Evolutionary conservation across 2,888 invertebrate species (phyloP).

Genomic region (Drosophila picticornis): DNA sequence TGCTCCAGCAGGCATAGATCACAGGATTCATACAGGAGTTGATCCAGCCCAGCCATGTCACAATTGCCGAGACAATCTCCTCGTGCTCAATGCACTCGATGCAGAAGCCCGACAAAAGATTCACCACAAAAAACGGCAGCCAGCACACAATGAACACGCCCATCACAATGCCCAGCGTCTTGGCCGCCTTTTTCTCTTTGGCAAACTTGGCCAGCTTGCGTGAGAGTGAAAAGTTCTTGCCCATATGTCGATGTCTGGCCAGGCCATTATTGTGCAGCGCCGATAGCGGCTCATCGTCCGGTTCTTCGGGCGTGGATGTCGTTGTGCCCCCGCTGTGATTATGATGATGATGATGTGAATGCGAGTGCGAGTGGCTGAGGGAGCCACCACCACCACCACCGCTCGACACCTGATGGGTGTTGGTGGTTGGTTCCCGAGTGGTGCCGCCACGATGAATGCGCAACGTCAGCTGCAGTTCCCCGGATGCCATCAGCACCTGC

Average conservation of each 20-base stretch:
- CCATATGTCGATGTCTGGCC: slow-evolving; percentile 89
- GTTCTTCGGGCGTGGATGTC: slow-evolving; percentile 89
- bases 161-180: slow-evolving; percentile 98
- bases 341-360: slow-evolving; percentile 83
- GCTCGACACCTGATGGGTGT: slow-evolving; percentile 66
- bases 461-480: slow-evolving; percentile 94
- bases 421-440: slow-evolving; percentile 87
- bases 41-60: slow-evolving; percentile 98
- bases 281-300: slow-evolving; percentile 89
- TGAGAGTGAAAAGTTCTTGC: slow-evolving; percentile 96
- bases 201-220: slow-evolving; percentile 97
- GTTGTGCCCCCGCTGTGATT: slow-evolving; percentile 85
- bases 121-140: slow-evolving; percentile 98
- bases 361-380: slow-evolving; percentile 82
- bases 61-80: slow-evolving; percentile 94
- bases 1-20: slow-evolving; percentile 99
- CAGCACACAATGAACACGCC: slow-evolving; percentile 98
- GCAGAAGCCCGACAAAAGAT: slow-evolving; percentile 95
- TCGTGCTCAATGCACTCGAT: slow-evolving; percentile 94
- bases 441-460: slow-evolving; percentile 97
- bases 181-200: slow-evolving; percentile 98
- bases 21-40: slow-evolving; percentile 98
- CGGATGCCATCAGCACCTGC: slow-evolving; percentile 93
- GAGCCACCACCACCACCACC: slow-evolving; percentile 84
- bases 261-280: slow-evolving; percentile 92